phyloP scores from a whole-genome alignment of 2,888 invertebrate species.

The Eristalis tenax region DNA sequence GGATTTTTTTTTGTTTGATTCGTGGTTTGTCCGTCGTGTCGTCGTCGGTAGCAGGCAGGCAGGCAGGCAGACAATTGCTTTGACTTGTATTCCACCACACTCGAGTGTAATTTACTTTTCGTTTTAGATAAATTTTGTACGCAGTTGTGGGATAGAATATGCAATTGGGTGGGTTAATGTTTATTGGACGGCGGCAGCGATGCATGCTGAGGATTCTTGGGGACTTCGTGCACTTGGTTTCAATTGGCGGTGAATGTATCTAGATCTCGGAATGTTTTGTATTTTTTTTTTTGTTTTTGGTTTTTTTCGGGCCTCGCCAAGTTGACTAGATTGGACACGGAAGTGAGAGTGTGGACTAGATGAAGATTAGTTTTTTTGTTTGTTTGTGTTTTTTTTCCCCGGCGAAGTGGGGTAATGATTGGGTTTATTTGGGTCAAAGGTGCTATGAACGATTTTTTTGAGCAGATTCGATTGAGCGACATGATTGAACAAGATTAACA shows the following conservation, averaged over 20 bases:
- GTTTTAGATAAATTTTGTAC: constrained; percentile 35
- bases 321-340: constrained; percentile 2
- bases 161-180: constrained; percentile 56
- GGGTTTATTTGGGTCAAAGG: background rate
- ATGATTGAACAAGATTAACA: no score
- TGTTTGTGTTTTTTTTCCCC: no score
- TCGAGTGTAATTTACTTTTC: constrained; percentile 28
- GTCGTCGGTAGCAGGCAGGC: constrained; percentile 2
- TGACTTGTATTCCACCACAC: constrained; percentile 43
- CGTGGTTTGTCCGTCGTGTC: constrained; percentile 34
- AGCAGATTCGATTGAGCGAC: no score
- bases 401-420: background rate
- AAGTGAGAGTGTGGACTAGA: background rate
- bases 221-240: constrained; percentile 56
- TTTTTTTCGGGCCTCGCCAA: background rate
- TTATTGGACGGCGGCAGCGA: constrained; percentile 28
- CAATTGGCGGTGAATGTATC: constrained; percentile 50
- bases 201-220: constrained; percentile 35
- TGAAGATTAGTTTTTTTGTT: background rate
- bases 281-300: background rate
- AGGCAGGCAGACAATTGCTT: constrained; percentile 42
- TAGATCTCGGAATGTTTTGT: constrained; percentile 24
- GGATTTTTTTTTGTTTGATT: constrained; percentile 8
- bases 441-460: background rate
- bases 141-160: constrained; percentile 53